Evolutionary conservation across 2,888 invertebrate species (phyloP).

Genomic region (Luperina testacea): DNA sequence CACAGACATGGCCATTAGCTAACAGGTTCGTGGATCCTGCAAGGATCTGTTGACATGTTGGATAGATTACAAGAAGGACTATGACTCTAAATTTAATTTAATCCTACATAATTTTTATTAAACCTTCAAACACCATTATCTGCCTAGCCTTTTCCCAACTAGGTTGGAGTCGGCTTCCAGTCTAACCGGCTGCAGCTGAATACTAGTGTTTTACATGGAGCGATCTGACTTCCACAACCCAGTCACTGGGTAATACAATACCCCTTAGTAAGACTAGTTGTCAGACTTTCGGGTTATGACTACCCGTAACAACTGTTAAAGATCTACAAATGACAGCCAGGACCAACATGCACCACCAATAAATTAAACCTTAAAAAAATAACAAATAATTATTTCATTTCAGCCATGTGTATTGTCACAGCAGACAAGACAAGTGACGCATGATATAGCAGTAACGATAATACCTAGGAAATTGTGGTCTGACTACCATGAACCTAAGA

Average conservation of each 20-base stretch:
- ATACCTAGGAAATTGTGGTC: slow-evolving; percentile 94
- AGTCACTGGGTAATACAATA: no score
- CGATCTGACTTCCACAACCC: not conserved
- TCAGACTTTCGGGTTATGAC: no score
- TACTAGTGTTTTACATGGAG: not conserved
- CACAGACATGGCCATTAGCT: no score
- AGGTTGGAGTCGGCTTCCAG: not conserved
- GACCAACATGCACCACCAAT: no score
- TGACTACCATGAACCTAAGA: slow-evolving; percentile 93
- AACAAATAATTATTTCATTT: slow-evolving; percentile 55
- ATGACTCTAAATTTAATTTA: no score
- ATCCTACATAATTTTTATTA: no score
- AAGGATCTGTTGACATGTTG: no score
- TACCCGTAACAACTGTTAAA: no score
- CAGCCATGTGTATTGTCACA: slow-evolving; percentile 91
- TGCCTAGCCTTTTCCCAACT: not conserved
- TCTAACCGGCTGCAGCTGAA: not conserved
- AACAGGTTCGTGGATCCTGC: no score
- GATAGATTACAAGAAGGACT: no score
- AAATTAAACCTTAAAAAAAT: not conserved
- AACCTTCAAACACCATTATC: not conserved
- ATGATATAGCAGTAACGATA: slow-evolving; percentile 95
- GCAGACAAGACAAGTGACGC: slow-evolving; percentile 93
- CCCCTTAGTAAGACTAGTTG: no score
- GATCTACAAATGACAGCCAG: no score